Conservation (phyloP, 2,113 vertebrate species). For the Raja brachyura region DNA sequence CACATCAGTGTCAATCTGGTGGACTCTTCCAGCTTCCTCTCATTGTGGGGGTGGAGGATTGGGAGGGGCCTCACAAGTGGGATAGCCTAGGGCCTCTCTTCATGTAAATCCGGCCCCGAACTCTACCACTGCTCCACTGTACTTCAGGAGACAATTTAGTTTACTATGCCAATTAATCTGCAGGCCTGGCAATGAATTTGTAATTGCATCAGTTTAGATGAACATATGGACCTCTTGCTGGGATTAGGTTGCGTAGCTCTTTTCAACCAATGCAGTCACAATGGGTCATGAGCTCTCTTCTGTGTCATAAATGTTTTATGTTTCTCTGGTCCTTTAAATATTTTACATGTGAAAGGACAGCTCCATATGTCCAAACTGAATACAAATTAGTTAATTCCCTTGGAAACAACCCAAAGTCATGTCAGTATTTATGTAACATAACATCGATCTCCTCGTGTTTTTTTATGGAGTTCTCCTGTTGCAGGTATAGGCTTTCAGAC, state of each 20-base stretch:
- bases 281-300: too few species aligned
- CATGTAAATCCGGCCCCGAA: too few species aligned
- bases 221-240: background rate
- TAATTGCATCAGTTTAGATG: background rate
- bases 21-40: too few species aligned
- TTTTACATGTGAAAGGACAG: background rate
- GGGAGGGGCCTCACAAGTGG: too few species aligned
- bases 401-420: background rate
- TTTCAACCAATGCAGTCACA: too few species aligned
- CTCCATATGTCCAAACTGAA: background rate
- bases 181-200: background rate
- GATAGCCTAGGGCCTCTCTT: too few species aligned
- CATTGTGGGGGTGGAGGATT: too few species aligned
- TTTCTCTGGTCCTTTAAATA: background rate
- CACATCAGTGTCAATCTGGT: too few species aligned
- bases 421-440: background rate
- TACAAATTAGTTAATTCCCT: background rate
- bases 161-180: background rate
- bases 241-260: too few species aligned
- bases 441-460: background rate
- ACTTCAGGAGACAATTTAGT: background rate
- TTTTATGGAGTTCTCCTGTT: background rate
- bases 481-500: background rate
- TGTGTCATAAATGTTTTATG: too few species aligned
- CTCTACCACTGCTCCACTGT: too few species aligned